phyloP scores from a whole-genome alignment of 2,113 vertebrate genomes.

The Ploceus nigricollis region DNA sequence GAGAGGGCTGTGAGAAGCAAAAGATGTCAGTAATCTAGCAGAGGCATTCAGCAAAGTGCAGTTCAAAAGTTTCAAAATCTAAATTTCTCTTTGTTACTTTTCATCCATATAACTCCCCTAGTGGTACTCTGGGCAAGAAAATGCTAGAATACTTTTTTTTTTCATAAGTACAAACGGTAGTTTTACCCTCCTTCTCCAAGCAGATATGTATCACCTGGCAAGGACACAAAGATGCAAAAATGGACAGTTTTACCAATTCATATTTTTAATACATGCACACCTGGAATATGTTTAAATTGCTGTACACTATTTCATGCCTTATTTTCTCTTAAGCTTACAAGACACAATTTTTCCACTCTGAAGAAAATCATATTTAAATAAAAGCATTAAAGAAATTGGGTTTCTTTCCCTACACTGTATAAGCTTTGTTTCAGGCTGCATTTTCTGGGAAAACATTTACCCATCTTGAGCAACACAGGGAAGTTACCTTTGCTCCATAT shows the following conservation, averaged over 20 bases:
- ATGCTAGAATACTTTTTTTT: background rate
- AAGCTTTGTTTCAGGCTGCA: background rate
- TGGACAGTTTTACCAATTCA: background rate
- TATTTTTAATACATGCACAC: background rate
- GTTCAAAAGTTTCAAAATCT: background rate
- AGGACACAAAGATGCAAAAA: background rate
- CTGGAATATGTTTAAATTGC: background rate
- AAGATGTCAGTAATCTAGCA: background rate
- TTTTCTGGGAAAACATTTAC: background rate
- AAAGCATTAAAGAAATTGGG: background rate
- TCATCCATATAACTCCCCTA: background rate
- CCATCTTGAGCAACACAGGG: background rate
- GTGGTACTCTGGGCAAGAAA: background rate
- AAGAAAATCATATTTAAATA: background rate
- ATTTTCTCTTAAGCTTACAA: background rate
- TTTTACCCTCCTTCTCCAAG: background rate
- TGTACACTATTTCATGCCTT: background rate
- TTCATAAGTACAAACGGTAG: background rate
- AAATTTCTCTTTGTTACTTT: background rate
- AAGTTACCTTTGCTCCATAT: background rate
- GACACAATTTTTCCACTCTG: background rate
- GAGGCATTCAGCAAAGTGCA: background rate
- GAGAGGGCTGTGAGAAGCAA: background rate
- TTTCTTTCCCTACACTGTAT: fast-evolving
- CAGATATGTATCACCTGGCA: background rate